These are phyloP conservation scores for Heteromyza rotundicornis DNA, from an alignment of 2,888 invertebrate species.

Conservation along the genomic window DNA sequence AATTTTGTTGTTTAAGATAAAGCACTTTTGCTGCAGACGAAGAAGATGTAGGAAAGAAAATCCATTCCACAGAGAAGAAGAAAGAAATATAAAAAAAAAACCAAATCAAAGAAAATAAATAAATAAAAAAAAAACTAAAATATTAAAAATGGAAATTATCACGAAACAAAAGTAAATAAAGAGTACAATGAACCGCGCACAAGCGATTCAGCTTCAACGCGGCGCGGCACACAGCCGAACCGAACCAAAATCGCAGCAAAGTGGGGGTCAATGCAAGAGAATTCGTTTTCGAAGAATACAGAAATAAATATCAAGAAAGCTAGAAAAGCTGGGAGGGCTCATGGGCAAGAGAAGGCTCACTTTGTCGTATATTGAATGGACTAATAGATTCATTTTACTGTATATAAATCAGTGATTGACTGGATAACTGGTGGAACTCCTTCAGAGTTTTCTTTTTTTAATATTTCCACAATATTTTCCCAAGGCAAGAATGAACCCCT, in stretches of 20 bases:
- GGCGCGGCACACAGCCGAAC: background rate
- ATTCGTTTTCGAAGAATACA: background rate
- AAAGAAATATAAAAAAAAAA: background rate
- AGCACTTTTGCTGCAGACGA: background rate
- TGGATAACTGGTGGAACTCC: background rate
- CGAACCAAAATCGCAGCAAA: background rate
- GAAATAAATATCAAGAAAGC: background rate
- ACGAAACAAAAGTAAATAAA: conserved; percentile 46
- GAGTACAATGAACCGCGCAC: conserved; percentile 50
- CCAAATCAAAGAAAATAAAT: background rate
- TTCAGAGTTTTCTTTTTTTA: no score
- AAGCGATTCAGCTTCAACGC: background rate
- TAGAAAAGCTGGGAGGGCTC: no score
- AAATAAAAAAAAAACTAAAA: conserved; percentile 20
- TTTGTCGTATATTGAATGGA: no score
- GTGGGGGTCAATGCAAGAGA: conserved; percentile 6
- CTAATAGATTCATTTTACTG: no score
- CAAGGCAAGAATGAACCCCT: no score
- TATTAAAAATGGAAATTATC: conserved; percentile 36
- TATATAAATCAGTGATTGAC: background rate
- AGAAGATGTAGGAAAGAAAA: background rate
- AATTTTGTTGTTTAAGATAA: no score
- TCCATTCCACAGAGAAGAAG: no score
- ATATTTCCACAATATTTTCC: no score
- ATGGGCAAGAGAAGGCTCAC: no score